Base-by-base conservation (phyloP, 1,140 invertebrate genomes). In the Belonocnema kinseyi region DNA sequence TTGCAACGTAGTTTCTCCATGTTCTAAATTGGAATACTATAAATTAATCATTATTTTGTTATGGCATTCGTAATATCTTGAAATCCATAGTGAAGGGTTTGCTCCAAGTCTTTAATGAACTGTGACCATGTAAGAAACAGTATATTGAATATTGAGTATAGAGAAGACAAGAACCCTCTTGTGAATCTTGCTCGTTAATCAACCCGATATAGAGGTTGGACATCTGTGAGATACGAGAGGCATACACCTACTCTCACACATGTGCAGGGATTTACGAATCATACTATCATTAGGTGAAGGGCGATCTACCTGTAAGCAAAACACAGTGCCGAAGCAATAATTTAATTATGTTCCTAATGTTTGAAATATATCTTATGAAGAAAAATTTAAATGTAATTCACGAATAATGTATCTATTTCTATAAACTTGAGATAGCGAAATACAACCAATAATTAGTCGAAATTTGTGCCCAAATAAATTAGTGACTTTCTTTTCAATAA, bases 201-300 rank as follows among this genome's bases (percentile, higher is more conserved):
- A 66, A 26, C 61, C 40, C 61, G 61, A 66, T 40, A 26, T 66
- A 66, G 61, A 66, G 16, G 13, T 26, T 66, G 61, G 61, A 66
- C 61, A 66, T 66, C 61, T 66, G 61, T 66, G 61, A 66, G 61
- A 66, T 66, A 16, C 61, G 0, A 26, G 21, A 66, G 61, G n/a
- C 58, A 66, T 66, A 66, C 58, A 66, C 61, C 61, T 66, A 66
- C 61, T 61, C 58, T 61, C 26, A n/a, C 61, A 66, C n/a, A 66
- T 66, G 33, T 66, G 61, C 33, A 66, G 33, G 61, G 54, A 46
- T 66, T 66, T 66, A 21, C 61, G 26, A 66, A 66, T 40, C 26
- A 33, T 16, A 66, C 33, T 66, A 66, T 66, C n/a, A n/a, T 46
- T 26, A 66, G 61, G 61, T 66, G 61, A 66, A 66, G 26, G 61